Conservation (phyloP, 2,888 invertebrate genomes). For the Ecliptopera silaceata region DNA sequence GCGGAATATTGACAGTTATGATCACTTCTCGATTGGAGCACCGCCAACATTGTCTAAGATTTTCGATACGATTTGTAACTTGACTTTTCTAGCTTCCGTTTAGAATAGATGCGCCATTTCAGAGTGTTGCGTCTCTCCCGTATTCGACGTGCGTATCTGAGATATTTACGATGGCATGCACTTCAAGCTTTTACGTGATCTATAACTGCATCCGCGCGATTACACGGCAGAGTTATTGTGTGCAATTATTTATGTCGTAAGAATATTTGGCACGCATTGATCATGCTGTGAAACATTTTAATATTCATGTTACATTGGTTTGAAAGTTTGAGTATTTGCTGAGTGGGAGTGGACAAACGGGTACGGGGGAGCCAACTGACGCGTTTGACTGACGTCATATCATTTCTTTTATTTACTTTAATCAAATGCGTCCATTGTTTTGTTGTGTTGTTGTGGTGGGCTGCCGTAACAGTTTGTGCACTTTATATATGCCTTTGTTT, state of each 20-base stretch:
- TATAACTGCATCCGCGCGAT: constrained; percentile 40
- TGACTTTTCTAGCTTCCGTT: constrained; percentile 73
- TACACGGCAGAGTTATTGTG: constrained; percentile 40
- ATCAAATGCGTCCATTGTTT: constrained; percentile 75
- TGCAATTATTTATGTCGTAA: constrained; percentile 38
- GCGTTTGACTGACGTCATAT: constrained; percentile 47
- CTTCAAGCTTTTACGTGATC: constrained; percentile 56
- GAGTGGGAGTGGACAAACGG: constrained; percentile 26
- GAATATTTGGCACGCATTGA: constrained; percentile 24
- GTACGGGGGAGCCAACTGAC: constrained; percentile 29
- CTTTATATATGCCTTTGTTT: constrained; percentile 72
- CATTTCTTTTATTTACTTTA: constrained; percentile 78
- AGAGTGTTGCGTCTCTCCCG: constrained; percentile 66
- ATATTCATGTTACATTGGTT: constrained; percentile 39
- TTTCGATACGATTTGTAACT: constrained; percentile 78
- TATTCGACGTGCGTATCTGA: constrained; percentile 66
- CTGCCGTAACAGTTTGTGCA: constrained; percentile 68
- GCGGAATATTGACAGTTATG: constrained; percentile 82
- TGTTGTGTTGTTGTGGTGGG: constrained; percentile 68
- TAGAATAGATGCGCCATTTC: constrained; percentile 77
- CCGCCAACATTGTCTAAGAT: constrained; percentile 75
- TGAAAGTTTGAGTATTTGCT: constrained; percentile 36
- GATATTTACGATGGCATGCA: constrained; percentile 70
- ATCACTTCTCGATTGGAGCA: constrained; percentile 79
- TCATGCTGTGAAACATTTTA: constrained; percentile 36